phyloP scores from a whole-genome alignment of 1,140 invertebrate species.

The Drosophila arizonae region DNA sequence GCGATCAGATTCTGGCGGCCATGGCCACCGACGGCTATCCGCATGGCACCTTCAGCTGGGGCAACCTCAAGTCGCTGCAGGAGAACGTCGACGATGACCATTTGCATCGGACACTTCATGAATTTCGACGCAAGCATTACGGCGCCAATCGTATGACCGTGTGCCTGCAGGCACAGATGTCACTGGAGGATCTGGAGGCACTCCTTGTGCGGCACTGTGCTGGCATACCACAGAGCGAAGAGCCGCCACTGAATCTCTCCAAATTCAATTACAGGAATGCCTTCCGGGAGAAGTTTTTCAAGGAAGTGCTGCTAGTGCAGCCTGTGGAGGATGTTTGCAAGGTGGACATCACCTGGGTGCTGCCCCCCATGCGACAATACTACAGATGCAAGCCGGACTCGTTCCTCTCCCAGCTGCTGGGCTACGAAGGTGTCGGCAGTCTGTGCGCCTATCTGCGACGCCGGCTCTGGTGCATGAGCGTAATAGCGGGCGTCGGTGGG shows the following conservation, averaged over 20 bases:
- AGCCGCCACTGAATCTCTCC: constrained; percentile 85
- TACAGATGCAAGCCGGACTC: constrained; percentile 90
- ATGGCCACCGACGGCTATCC: constrained; percentile 89
- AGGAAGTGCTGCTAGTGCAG: constrained; percentile 89
- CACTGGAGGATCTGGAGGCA: constrained; percentile 88
- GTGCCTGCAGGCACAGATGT: constrained; percentile 90
- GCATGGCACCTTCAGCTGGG: constrained; percentile 92
- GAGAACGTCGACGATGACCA: constrained; percentile 87
- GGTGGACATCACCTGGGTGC: constrained; percentile 90
- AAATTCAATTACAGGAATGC: constrained; percentile 82
- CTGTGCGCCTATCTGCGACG: constrained; percentile 91
- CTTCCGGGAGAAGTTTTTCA: constrained; percentile 87
- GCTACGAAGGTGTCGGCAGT: constrained; percentile 94
- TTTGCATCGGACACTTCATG: constrained; percentile 87
- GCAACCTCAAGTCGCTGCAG: constrained; percentile 89
- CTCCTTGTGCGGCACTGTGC: constrained; percentile 86
- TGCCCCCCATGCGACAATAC: constrained; percentile 86
- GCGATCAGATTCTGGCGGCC: constrained; percentile 88
- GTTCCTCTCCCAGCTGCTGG: constrained; percentile 92
- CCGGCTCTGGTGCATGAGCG: constrained; percentile 92
- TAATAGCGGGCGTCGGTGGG: constrained; percentile 89
- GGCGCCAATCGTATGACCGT: constrained; percentile 95
- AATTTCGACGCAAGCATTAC: constrained; percentile 92
- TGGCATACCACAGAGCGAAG: constrained; percentile 86
- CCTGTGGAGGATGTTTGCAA: constrained; percentile 88